Evolutionary conservation across 2,888 invertebrate species (phyloP).

Genomic region (Neuroscelio doddi): DNA sequence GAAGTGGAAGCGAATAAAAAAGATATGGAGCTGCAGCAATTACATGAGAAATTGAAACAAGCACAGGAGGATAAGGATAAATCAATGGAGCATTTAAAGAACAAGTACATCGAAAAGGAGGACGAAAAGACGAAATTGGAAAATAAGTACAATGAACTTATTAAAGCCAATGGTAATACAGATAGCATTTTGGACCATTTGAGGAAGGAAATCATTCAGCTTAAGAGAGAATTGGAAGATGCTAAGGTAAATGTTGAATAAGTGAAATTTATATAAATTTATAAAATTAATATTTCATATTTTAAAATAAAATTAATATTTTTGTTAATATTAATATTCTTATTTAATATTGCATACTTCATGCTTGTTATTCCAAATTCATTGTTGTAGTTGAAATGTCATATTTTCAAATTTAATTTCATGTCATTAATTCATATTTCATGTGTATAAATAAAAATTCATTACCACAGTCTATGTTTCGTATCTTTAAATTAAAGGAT

Average conservation of each 20-base stretch:
- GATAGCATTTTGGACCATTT: slow-evolving; percentile 59
- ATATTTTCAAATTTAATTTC: too few species aligned
- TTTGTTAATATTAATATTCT: too few species aligned
- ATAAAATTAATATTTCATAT: too few species aligned
- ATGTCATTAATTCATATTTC: too few species aligned
- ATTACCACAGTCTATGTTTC: too few species aligned
- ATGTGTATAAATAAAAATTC: too few species aligned
- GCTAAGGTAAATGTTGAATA: slow-evolving; percentile 59
- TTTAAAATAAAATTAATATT: too few species aligned
- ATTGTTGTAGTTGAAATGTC: too few species aligned
- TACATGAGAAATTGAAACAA: slow-evolving; percentile 56
- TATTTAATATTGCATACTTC: too few species aligned
- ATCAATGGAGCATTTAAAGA: slow-evolving; percentile 63
- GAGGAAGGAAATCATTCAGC: slow-evolving; percentile 61
- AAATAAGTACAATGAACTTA: slow-evolving; percentile 59
- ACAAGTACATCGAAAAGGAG: slow-evolving; percentile 58
- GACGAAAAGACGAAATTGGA: slow-evolving; percentile 59
- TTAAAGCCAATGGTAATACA: slow-evolving; percentile 50
- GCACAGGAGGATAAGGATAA: slow-evolving; percentile 57
- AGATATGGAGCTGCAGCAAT: slow-evolving; percentile 56
- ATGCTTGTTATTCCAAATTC: too few species aligned
- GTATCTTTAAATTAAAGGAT: too few species aligned
- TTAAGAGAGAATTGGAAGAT: slow-evolving; percentile 59
- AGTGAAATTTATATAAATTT: too few species aligned
- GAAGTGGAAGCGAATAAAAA: slow-evolving; percentile 56